Conservation (phyloP, 64 coral and sea anemone genomes). For the Trachythela sp. region DNA sequence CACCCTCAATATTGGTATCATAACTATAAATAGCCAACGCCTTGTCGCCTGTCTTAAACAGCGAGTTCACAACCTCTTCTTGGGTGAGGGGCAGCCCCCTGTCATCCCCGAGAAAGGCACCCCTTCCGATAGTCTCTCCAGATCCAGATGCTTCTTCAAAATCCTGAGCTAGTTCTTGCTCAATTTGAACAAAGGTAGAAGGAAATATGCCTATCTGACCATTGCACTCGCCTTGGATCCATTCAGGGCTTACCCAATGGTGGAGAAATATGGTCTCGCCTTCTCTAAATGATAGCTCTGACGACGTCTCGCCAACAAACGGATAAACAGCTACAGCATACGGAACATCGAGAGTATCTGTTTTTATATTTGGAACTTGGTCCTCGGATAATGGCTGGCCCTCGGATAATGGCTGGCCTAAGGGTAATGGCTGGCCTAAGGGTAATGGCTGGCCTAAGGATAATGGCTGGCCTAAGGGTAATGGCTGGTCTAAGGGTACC, state of each 20-base stretch:
- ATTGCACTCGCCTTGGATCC: constrained; percentile 84
- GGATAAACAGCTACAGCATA: constrained; percentile 81
- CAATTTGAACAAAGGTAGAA: constrained; percentile 77
- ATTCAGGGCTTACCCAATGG: constrained; percentile 66
- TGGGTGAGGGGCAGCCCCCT: not conserved
- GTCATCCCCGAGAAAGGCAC: too few species aligned
- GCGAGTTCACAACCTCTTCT: constrained; percentile 25
- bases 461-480: too few species aligned
- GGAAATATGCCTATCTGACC: constrained; percentile 72
- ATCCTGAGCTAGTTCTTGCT: constrained; percentile 68
- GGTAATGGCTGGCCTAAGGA: too few species aligned
- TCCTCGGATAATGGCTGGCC: too few species aligned
- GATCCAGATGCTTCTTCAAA: not conserved
- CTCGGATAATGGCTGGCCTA: too few species aligned
- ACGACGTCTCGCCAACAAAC: constrained; percentile 87
- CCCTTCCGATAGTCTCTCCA: not conserved
- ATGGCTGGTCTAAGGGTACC: too few species aligned
- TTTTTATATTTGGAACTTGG: not conserved
- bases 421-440: too few species aligned
- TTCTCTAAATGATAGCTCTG: constrained; percentile 82
- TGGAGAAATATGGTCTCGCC: constrained; percentile 75
- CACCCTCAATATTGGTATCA: constrained; percentile 63
- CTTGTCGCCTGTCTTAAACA: constrained; percentile 55
- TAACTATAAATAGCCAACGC: constrained; percentile 74
- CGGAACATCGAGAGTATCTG: not conserved